Percentiles rank a stretch among this genome's conserved stretches.
phyloP scores from a whole-genome alignment of 1,140 invertebrate species.

The Halyomorpha halys region DNA sequence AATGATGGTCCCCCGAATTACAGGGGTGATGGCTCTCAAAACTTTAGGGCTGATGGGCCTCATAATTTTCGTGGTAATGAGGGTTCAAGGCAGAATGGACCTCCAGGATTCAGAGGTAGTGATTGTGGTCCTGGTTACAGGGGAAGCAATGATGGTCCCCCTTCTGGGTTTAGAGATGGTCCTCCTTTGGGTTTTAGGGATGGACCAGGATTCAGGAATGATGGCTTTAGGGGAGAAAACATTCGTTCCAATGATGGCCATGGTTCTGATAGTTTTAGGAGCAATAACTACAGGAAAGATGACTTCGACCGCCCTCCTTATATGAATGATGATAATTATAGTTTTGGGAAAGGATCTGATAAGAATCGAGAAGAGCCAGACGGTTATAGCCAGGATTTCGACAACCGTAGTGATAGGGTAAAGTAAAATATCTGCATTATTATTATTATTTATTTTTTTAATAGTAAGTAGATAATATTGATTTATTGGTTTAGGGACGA shows the following conservation, averaged over 20 bases:
- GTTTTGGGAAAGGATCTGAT: too few species aligned
- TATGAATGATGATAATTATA: background rate
- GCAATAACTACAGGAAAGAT: constrained; percentile 7
- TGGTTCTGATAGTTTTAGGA: background rate
- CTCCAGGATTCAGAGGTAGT: background rate
- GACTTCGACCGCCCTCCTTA: background rate
- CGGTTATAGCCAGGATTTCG: too few species aligned
- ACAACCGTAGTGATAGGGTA: too few species aligned
- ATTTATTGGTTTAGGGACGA: too few species aligned
- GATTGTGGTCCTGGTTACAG: background rate
- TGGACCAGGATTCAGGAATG: constrained; percentile 6
- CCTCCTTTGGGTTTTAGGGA: background rate
- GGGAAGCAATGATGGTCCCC: background rate
- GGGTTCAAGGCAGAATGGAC: background rate
- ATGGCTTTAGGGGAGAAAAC: background rate
- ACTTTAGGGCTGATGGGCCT: constrained; percentile 7
- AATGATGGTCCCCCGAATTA: background rate
- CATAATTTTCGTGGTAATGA: background rate
- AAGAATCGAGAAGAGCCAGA: too few species aligned
- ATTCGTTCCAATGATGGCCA: background rate
- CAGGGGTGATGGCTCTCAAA: background rate
- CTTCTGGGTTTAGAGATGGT: constrained; percentile 13
- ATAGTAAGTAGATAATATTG: too few species aligned
- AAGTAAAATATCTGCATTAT: too few species aligned
- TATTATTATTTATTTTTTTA: too few species aligned